Evolutionary conservation across 2,113 vertebrate genomes (phyloP), one percentile per base, ranked within the genome.

Genomic region (Otis tarda): DNA sequence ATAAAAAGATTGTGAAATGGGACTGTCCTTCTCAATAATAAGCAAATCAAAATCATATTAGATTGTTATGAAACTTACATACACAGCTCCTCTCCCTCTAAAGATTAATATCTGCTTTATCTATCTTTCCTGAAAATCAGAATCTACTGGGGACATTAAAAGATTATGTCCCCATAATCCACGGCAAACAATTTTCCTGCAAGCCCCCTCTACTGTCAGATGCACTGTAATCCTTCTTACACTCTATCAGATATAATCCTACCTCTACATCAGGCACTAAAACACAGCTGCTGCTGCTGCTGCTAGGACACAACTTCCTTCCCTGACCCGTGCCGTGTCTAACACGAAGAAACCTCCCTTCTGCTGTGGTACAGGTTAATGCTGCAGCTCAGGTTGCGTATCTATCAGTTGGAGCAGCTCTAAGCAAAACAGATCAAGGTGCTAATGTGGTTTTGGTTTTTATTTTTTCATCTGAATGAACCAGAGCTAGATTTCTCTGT

Each of bases 171-270:
- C 69, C 81, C 50, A 47, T 95, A 97, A 96, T 93, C 81, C 89
- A 59, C 4, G 9, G 37, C 79, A 94, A 90, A 90, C 81, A 92
- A 88, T 94, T 90, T 95, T 94, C 76, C 81, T 93, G 75, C 68
- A 97, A 94, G 64, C 37, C 77, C 61, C 81, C 45, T 95, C 49
- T 49, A 87, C 95, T 95, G 69, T 94, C 87, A 92, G 65, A 95
- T 79, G 89, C 52, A 81, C 82, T 31, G 18, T 97, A 97, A 96
- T 97, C 94, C 87, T 84, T 78, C 93, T 95, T 95, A 96, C 71
- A 53, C 31, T 75, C 85, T 85, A 75, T 91, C 64, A 82, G 47
- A 92, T 88, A 89, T 94, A 96, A 97, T 93, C 83, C 73, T 86
- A 47, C 64, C 94, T 74, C 83, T 63, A 25, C 69, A 94, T 92